Base-by-base conservation (phyloP, 2,797 vertebrate species). In the Tokudaia muenninki region DNA sequence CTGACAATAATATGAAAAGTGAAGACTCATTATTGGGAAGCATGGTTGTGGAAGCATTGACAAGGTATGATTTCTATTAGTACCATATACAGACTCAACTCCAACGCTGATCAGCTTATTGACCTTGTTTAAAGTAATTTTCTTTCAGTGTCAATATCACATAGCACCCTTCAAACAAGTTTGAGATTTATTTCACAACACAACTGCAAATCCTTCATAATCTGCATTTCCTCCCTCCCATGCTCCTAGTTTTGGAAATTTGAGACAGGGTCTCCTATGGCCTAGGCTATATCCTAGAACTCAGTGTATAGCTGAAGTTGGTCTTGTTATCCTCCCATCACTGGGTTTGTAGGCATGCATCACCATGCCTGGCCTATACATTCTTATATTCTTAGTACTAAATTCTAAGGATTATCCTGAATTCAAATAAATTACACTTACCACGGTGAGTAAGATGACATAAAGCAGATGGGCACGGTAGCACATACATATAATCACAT, bases 151-250 rank as follows among this genome's bases (percentile, higher is more conserved):
- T 34, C 57, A 82, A 14, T 75, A 61, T 90, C 83, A 89, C 57
- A 65, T 37, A 95, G 67, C 14, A 91, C 87, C 37, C 65, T 90
- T 90, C 88, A 67, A 96, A 93, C 52, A 96, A 95, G 22, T 41
- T n/a, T 92, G 63, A 91, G 50, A 31, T 84, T 92, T 87, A 86
- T 90, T 75, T 92, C 41, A 90, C 34, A 92, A 90, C 44, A 96
- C 44, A 95, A 93, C 41, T 91, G 63, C 26, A 79, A 96, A 91
- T 92, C 80, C 52, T 65, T 97, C 63, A 90, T 83, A 87, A 55
- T 82, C 34, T 70, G 17, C 24, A 91, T 34, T 90, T 97, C n/a
- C 80, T 93, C 57, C 79, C 59, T 29, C 29, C 29, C 31, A 37
- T 41, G 14, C 41, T 78, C 31, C 21, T 59, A 34, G 22, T n/a